A percentile compares a stretch with the other conserved stretches of the same genome.
phyloP scores from a whole-genome alignment of 2,888 invertebrate species.

The Bombylius discolor region DNA sequence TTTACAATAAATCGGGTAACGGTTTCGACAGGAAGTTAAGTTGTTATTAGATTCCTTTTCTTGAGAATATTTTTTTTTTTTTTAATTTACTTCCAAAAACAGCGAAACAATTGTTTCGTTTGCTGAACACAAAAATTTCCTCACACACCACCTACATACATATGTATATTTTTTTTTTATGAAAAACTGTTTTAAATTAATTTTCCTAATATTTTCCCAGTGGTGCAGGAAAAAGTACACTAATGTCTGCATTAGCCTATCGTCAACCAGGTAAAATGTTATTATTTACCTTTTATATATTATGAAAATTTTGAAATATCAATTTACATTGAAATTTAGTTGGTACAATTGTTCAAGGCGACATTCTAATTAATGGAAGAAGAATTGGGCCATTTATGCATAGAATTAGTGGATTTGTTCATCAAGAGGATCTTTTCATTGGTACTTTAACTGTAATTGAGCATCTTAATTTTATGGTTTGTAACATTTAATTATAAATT shows the following conservation, averaged over 20 bases:
- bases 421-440: constrained; percentile 83
- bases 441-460: constrained; percentile 74
- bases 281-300: neutral
- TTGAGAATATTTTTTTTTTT: too few species aligned
- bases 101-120: too few species aligned
- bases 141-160: too few species aligned
- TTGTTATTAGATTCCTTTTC: too few species aligned
- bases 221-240: constrained; percentile 81
- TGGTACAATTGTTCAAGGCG: constrained; percentile 60
- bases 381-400: constrained; percentile 63
- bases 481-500: too few species aligned
- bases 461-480: constrained; percentile 73
- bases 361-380: constrained; percentile 65
- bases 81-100: too few species aligned
- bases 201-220: constrained; percentile 14
- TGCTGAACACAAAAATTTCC: too few species aligned
- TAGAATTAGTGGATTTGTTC: constrained; percentile 74
- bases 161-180: too few species aligned
- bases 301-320: neutral
- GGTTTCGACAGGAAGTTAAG: too few species aligned
- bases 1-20: too few species aligned
- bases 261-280: constrained; percentile 52
- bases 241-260: constrained; percentile 72
- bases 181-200: constrained; percentile 1
- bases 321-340: constrained; percentile 33